Percentiles rank a stretch among this genome's conserved stretches.
Evolutionary conservation across 2,797 vertebrate species (phyloP).

Genomic region (Nothura maculosa): DNA sequence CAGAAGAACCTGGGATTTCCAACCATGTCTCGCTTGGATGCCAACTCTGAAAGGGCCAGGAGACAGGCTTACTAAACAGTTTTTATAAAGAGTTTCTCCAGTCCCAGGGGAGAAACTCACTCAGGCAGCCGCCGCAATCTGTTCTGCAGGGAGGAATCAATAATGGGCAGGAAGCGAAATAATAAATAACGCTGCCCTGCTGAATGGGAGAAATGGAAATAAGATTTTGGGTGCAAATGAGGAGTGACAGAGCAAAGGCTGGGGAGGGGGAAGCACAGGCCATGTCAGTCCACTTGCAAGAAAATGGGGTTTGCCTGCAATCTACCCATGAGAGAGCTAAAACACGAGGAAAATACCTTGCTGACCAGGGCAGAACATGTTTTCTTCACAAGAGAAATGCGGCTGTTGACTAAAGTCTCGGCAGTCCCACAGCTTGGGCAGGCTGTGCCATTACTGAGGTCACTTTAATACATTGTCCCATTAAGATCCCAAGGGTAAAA

Average conservation of each 20-base stretch:
- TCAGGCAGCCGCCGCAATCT: constrained; percentile 14
- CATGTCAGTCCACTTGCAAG: constrained; percentile 57
- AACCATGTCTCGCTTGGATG: not conserved
- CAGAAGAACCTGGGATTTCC: not conserved
- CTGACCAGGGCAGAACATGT: not conserved
- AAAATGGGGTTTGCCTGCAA: constrained; percentile 45
- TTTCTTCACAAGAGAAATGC: not conserved
- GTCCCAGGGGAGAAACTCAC: not conserved
- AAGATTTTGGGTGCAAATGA: constrained; percentile 62
- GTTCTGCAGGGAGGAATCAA: constrained; percentile 35
- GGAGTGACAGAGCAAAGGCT: constrained; percentile 51
- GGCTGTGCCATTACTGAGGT: not conserved
- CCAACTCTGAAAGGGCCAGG: not conserved
- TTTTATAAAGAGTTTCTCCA: constrained; percentile 36
- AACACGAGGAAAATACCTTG: not conserved
- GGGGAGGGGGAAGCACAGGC: not conserved
- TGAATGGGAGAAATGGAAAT: constrained; percentile 60
- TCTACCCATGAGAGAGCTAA: constrained; percentile 1
- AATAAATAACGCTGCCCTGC: constrained; percentile 56
- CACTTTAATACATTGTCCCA: not conserved
- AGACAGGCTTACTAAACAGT: constrained; percentile 22
- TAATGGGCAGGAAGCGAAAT: constrained; percentile 65
- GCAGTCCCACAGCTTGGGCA: not conserved
- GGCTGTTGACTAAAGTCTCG: not conserved
- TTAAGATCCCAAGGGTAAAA: not conserved